Conservation (phyloP, 2,797 vertebrate genomes). For the Cyprinodon diabolis region DNA sequence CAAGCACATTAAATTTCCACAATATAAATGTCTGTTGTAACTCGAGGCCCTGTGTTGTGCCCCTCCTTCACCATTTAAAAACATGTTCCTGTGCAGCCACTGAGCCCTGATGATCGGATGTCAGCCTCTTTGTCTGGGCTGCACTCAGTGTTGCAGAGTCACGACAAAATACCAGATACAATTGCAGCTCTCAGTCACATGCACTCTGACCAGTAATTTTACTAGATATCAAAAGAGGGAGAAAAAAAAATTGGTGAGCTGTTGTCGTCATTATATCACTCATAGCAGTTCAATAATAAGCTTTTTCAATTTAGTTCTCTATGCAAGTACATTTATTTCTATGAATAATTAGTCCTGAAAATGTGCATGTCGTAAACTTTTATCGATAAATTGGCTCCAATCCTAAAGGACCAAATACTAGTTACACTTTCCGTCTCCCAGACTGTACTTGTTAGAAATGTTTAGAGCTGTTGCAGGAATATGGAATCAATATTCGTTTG, state of each 20-base stretch:
- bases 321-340: background rate
- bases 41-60: constrained; percentile 42
- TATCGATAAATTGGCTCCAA: no score
- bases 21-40: constrained; percentile 58
- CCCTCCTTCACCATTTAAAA: constrained; percentile 58
- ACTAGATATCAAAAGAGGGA: background rate
- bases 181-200: background rate
- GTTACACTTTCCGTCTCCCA: no score
- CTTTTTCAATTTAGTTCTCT: background rate
- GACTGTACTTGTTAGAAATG: no score
- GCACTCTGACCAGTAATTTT: background rate
- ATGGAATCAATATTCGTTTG: no score
- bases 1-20: constrained; percentile 37
- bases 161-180: constrained; percentile 14
- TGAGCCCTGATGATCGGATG: constrained; percentile 54
- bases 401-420: no score
- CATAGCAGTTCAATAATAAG: background rate
- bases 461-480: no score
- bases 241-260: background rate
- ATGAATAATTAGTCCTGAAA: background rate
- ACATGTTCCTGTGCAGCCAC: constrained; percentile 67
- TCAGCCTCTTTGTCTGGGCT: constrained; percentile 59
- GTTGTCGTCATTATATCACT: background rate
- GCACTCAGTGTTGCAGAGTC: constrained; percentile 25
- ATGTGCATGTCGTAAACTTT: no score